A percentile compares a stretch with the other conserved stretches of the same genome.
phyloP scores from a whole-genome alignment of 2,797 vertebrate genomes.

The Dendrocincla fuliginosa region DNA sequence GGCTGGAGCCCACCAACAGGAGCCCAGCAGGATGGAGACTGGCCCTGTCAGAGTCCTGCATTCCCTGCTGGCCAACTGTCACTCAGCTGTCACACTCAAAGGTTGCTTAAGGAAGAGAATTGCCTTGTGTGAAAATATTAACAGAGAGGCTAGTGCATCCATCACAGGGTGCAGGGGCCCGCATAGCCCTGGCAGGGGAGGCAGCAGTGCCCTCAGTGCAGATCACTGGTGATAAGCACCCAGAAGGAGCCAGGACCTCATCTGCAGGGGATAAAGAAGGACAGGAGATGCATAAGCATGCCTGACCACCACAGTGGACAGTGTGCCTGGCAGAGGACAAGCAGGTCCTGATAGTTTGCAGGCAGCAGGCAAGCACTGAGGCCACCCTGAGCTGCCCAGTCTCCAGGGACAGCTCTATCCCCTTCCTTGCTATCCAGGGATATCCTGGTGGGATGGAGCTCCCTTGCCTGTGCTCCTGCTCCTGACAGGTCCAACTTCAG shows the following conservation, averaged over 20 bases:
- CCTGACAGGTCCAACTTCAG: background rate
- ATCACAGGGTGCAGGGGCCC: background rate
- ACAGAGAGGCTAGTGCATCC: background rate
- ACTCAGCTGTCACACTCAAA: background rate
- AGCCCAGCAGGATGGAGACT: background rate
- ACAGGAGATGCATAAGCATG: background rate
- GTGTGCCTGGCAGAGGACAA: rapidly evolving
- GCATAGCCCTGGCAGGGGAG: background rate
- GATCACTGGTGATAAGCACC: background rate
- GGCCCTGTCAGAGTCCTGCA: background rate
- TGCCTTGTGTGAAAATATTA: background rate
- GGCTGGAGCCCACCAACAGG: background rate
- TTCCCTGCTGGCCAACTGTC: background rate
- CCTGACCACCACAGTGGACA: background rate
- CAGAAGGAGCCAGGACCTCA: background rate
- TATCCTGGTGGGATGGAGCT: background rate
- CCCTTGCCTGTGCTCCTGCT: background rate
- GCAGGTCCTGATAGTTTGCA: background rate
- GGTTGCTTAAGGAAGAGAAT: background rate
- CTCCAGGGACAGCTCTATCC: background rate
- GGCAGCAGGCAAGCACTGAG: background rate
- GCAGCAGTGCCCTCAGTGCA: background rate
- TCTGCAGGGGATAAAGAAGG: background rate
- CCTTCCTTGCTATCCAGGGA: background rate
- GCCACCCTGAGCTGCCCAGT: background rate